A percentile compares a stretch with the other conserved stretches of the same genome.
Evolutionary conservation across 2,888 invertebrate species (phyloP).

Genomic region (Aphodius sticticus): DNA sequence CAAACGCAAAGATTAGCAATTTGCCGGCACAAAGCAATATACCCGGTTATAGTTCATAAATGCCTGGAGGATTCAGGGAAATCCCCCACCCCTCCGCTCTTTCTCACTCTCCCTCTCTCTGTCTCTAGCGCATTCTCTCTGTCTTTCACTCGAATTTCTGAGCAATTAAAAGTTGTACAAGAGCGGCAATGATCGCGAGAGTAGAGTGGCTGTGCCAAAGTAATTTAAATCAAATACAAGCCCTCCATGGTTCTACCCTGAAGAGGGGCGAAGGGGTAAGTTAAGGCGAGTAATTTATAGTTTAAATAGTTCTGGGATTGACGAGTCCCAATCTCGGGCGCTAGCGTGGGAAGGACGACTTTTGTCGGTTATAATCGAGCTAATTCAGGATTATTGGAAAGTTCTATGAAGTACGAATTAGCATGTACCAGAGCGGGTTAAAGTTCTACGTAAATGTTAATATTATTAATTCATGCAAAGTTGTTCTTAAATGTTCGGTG

Average conservation of each 20-base stretch:
- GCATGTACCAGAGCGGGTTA: background rate
- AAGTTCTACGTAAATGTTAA: background rate
- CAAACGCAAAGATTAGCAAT: slow-evolving; percentile 10
- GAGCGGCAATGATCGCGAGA: slow-evolving; percentile 5
- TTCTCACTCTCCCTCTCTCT: background rate
- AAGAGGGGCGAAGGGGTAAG: background rate
- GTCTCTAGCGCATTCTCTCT: background rate
- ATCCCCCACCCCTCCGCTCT: background rate
- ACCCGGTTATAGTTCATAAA: slow-evolving; percentile 39
- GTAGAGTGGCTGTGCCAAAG: background rate
- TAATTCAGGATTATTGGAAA: background rate
- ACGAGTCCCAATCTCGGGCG: background rate
- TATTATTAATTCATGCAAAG: background rate
- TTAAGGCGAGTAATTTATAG: slow-evolving; percentile 37
- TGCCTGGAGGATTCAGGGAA: slow-evolving; percentile 23
- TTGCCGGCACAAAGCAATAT: slow-evolving; percentile 10
- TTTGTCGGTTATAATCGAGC: background rate
- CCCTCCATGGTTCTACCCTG: slow-evolving; percentile 5
- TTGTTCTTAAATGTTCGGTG: background rate
- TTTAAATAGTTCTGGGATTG: slow-evolving; percentile 37
- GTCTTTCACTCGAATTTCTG: background rate
- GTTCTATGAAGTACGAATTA: background rate
- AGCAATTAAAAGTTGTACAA: background rate
- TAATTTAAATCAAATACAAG: slow-evolving; percentile 14
- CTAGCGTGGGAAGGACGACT: background rate